These are phyloP conservation scores for Bhutanitis thaidina DNA, from an alignment of 2,888 invertebrate species.

Conservation along the genomic window DNA sequence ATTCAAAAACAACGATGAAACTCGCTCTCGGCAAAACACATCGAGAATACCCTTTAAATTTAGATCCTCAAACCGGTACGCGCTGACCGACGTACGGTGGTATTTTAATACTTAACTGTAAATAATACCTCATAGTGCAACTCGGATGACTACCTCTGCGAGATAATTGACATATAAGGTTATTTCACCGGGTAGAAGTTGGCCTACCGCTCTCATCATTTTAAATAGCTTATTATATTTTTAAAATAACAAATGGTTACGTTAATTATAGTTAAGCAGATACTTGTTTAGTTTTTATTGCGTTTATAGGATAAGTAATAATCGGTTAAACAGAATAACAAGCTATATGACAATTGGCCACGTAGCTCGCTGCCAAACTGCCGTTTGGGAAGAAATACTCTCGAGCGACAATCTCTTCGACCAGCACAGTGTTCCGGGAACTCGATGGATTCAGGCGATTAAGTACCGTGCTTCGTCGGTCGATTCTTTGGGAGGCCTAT, in stretches of 20 bases:
- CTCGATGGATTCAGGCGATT: too few species aligned
- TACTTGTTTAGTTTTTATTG: too few species aligned
- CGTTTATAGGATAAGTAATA: too few species aligned
- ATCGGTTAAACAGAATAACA: too few species aligned
- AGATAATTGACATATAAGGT: background rate
- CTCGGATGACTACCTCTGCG: background rate
- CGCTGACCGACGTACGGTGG: background rate
- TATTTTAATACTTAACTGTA: constrained; percentile 9
- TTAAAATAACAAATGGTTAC: background rate
- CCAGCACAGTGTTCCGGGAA: too few species aligned
- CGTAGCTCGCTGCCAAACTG: too few species aligned
- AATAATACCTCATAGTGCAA: background rate
- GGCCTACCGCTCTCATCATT: background rate
- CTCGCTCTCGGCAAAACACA: background rate
- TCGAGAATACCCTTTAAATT: background rate
- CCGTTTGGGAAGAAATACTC: too few species aligned
- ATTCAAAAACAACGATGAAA: constrained; percentile 1
- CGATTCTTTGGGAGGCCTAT: too few species aligned
- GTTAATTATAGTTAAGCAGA: background rate
- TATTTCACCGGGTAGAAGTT: background rate
- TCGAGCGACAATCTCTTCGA: too few species aligned
- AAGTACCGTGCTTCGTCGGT: too few species aligned
- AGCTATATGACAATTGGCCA: too few species aligned
- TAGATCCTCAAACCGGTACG: constrained; percentile 10
- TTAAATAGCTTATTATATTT: background rate